A percentile compares a stretch with the other conserved stretches of the same genome.
phyloP scores from a whole-genome alignment of 2,888 invertebrate species.

The Yponomeuta cagnagella region DNA sequence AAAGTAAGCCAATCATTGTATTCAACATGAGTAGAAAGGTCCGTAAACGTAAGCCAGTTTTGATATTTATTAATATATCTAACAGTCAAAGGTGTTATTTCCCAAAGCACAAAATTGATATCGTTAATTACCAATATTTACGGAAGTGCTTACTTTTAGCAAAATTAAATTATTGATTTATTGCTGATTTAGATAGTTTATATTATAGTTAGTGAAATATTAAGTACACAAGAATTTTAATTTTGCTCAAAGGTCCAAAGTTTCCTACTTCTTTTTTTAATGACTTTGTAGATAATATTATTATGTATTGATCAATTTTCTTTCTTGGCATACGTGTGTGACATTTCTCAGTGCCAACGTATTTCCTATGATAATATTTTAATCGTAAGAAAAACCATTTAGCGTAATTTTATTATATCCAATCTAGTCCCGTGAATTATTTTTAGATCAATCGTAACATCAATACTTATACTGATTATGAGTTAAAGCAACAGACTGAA shows the following conservation, averaged over 20 bases:
- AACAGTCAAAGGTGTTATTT: no score
- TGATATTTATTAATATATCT: no score
- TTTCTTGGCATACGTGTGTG: neutral
- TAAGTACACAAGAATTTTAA: constrained; percentile 16
- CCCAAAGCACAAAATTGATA: no score
- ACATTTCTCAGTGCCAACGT: constrained; percentile 18
- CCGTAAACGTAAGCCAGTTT: no score
- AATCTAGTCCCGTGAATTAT: constrained; percentile 21
- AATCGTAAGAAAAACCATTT: constrained; percentile 4
- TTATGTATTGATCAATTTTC: neutral
- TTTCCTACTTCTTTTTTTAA: constrained; percentile 39
- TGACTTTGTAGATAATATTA: neutral
- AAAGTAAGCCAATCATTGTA: no score
- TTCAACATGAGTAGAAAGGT: no score
- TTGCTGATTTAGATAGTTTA: constrained; percentile 8
- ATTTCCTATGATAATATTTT: neutral
- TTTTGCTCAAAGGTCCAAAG: constrained; percentile 40
- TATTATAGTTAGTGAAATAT: constrained; percentile 25
- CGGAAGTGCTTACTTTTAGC: neutral
- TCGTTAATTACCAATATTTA: no score
- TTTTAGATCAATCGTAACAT: neutral
- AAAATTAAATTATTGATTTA: neutral
- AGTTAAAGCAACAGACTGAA: neutral
- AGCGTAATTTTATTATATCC: constrained; percentile 19
- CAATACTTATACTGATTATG: neutral